A percentile compares a stretch with the other conserved stretches of the same genome.
Evolutionary conservation across 2,113 vertebrate species (phyloP).

Genomic region (Plotosus lineatus): DNA sequence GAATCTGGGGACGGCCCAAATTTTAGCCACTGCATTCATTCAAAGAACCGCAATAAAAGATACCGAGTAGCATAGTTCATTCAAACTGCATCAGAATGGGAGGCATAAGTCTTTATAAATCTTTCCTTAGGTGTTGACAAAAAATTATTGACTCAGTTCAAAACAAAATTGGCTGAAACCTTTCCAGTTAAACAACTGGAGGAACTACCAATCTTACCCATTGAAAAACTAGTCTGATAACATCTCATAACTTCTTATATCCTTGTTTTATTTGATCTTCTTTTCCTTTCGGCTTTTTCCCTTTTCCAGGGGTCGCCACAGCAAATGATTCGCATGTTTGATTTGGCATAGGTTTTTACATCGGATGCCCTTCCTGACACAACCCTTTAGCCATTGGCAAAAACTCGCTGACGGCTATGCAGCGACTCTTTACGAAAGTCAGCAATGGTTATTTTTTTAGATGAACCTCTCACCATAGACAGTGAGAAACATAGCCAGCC

Average conservation of each 20-base stretch:
- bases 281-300: no score
- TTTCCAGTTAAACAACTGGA: background rate
- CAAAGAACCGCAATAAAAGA: background rate
- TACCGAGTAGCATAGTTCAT: background rate
- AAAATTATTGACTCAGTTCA: background rate
- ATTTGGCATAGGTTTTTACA: no score
- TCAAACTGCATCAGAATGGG: background rate
- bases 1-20: constrained; percentile 13
- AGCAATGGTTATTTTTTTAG: no score
- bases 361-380: no score
- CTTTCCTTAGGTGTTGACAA: background rate
- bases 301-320: no score
- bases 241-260: background rate
- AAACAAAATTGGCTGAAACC: background rate
- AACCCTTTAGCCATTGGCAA: no score
- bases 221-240: background rate
- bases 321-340: no score
- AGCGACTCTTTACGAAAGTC: no score
- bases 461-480: no score
- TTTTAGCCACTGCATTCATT: background rate
- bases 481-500: no score
- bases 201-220: background rate
- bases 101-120: background rate
- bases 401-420: no score
- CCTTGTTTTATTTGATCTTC: no score